Evolutionary conservation across 2,113 vertebrate genomes (phyloP), one percentile per base, ranked within the genome.

Genomic region (Columba janthina): DNA sequence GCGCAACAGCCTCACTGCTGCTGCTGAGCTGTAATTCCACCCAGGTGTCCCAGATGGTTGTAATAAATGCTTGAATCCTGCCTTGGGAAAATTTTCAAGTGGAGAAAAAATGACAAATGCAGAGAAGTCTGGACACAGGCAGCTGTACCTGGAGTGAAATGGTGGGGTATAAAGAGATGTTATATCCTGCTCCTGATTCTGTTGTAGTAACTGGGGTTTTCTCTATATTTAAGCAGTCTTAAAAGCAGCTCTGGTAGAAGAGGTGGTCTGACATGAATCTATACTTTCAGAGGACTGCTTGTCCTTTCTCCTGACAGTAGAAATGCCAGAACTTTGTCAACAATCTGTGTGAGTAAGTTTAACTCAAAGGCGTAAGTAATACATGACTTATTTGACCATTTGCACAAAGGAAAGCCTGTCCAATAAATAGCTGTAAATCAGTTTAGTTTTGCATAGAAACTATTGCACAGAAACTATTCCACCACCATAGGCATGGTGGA

Each of bases 1-100:
- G 83, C 51, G 34, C 88, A 92, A 79, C 92, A 94, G 72, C 90
- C 38, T 62, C 90, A 90, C 51, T 48, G 60, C 51, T 88, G 94
- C 92, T 94, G 92, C 85, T 94, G 92, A 92, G 94, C 32, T 1
- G 51, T 96, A 94, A 96, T 97, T 97, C 79, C 56, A 93, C 86
- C 83, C 94, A 96, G 90, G 95, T 96, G 92, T 92, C 86, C 71
- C 94, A 94, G 67, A 94, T 96, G 94, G 90, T 95, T 93, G 32
- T 22, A 93, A 94, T 94, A 90, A 96, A 80, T 71, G 19, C 66
- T 88, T 88, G 75, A 94, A 56, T 84, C 62, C 54, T 74, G 15
- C 51, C 72, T 72, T 92, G 92, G 93, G 85, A 95, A 96, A 77
- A 83, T 77, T 80, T 86, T 80, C 22, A 32, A 80, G 15, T 22